These are phyloP conservation scores for Drosophila navojoa DNA, from an alignment of 1,140 invertebrate genomes.

Conservation along the genomic window DNA sequence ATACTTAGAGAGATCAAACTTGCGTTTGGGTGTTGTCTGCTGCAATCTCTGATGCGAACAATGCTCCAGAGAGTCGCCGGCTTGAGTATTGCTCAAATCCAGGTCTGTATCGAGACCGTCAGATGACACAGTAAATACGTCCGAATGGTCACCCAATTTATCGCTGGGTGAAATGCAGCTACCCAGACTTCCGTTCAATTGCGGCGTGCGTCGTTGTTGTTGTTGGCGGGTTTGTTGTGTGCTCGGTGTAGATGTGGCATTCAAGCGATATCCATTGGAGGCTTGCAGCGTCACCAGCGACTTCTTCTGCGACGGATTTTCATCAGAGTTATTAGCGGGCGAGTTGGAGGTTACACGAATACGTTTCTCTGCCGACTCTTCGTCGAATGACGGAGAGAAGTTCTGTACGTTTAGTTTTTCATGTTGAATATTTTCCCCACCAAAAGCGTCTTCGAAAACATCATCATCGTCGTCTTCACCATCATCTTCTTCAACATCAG, in stretches of 20 bases:
- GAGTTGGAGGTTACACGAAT: conserved; percentile 30
- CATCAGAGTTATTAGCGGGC: conserved; percentile 10
- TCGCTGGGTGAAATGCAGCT: conserved; percentile 80
- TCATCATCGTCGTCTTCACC: conserved; percentile 43
- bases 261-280: conserved; percentile 50
- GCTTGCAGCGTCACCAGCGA: conserved; percentile 44
- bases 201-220: conserved; percentile 59
- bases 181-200: conserved; percentile 72
- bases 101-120: conserved; percentile 81
- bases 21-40: conserved; percentile 68
- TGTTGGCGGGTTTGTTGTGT: conserved; percentile 28
- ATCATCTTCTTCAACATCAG: conserved; percentile 65
- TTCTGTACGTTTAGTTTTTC: conserved; percentile 2
- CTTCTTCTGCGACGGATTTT: conserved; percentile 46
- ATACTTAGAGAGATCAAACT: conserved; percentile 77
- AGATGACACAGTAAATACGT: conserved; percentile 81
- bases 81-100: conserved; percentile 74
- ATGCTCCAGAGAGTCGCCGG: conserved; percentile 58
- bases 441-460: conserved; percentile 55
- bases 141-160: conserved; percentile 78
- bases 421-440: conserved; percentile 29
- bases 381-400: neutral
- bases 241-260: conserved; percentile 67
- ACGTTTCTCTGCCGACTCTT: conserved; percentile 36
- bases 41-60: conserved; percentile 50